These are phyloP conservation scores for Microcebus jonahi DNA, from an alignment of 2,113 vertebrate species.

Conservation along the genomic window DNA sequence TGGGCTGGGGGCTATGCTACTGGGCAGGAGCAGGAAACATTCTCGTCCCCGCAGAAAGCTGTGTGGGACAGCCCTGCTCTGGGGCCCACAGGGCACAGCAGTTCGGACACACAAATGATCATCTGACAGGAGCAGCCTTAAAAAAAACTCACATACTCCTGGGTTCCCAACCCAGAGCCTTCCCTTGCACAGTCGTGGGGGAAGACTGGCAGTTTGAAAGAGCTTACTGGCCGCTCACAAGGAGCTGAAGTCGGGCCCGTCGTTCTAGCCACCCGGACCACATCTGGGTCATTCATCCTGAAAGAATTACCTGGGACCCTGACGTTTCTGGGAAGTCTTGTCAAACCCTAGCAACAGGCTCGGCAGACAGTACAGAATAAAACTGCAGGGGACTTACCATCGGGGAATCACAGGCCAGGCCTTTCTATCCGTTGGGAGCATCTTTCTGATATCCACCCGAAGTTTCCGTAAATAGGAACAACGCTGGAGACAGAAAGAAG, in stretches of 20 bases:
- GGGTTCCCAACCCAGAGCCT: background rate
- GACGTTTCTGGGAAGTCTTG: background rate
- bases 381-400: background rate
- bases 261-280: background rate
- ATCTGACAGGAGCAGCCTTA: accelerated
- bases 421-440: background rate
- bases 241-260: background rate
- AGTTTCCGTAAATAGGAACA: background rate
- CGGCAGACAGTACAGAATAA: accelerated
- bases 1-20: too few relatives aligned
- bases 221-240: background rate
- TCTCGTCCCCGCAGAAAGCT: too few relatives aligned
- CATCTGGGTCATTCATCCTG: background rate
- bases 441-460: background rate
- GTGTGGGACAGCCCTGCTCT: background rate
- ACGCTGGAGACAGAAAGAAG: constrained; percentile 53
- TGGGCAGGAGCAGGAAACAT: accelerated
- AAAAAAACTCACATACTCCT: background rate
- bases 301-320: background rate
- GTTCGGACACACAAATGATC: too few relatives aligned
- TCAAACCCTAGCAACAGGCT: background rate
- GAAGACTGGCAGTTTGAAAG: background rate
- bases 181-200: background rate
- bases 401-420: accelerated
- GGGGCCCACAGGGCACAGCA: background rate